A percentile compares a stretch with the other conserved stretches of the same genome.
phyloP scores from a whole-genome alignment of 2,888 invertebrate genomes.

The Aphrophora alni region DNA sequence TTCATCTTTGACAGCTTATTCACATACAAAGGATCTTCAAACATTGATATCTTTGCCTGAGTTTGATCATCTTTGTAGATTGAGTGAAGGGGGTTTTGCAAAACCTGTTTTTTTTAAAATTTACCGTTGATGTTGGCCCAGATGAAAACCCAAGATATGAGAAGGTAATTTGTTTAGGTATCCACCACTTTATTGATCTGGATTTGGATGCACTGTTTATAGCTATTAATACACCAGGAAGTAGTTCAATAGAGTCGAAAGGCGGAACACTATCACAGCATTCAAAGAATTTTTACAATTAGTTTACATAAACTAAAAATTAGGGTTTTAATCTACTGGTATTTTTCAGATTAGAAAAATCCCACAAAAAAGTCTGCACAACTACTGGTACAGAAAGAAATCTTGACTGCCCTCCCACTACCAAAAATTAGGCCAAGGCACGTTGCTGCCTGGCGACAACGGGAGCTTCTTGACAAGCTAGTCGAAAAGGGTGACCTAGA shows the following conservation, averaged over 20 bases:
- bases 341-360: background rate
- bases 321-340: background rate
- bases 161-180: conserved; percentile 47
- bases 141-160: conserved; percentile 51
- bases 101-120: conserved; percentile 54
- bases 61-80: conserved; percentile 49
- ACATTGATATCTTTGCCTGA: conserved; percentile 44
- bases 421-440: no score
- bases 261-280: conserved; percentile 41
- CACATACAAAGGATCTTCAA: conserved; percentile 52
- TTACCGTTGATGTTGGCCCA: conserved; percentile 50
- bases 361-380: no score
- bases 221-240: conserved; percentile 54
- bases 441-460: no score
- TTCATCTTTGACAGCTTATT: conserved; percentile 49
- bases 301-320: background rate
- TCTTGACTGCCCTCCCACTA: no score
- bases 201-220: conserved; percentile 53
- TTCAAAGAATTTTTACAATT: background rate
- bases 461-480: no score
- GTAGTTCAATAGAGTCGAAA: conserved; percentile 55
- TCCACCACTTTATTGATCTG: conserved; percentile 50
- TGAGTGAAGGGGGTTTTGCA: conserved; percentile 43
- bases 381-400: no score
- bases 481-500: no score